Base-by-base conservation (phyloP, 1,140 invertebrate genomes). In the Phthorimaea operculella region DNA sequence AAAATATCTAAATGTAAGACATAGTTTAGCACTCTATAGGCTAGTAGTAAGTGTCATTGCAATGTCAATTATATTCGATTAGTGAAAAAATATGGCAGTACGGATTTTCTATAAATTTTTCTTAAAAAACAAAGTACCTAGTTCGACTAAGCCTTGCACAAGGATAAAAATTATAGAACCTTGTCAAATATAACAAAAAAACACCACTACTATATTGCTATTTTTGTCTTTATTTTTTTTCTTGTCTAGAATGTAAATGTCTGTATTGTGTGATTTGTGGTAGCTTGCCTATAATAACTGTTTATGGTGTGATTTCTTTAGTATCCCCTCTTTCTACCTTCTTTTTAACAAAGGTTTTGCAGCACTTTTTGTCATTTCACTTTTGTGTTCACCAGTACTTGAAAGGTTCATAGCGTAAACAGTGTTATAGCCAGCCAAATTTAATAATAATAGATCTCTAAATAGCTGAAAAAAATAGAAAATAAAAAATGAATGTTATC, bases 21-120 rank as follows among this genome's bases (percentile, higher is more conserved):
- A 71, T 78, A 79, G 72, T 72, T 72, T 82, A 82, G 78, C 79
- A 79, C 73, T 72, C 62, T 78, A 65, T 81, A 83, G 80, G 68
- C 60, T 82, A 81, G 72, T 79, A 84, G 79, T 83, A 80, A 83
- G 77, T 77, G 74, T 84, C 77, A 79, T 79, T 72, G 79, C 76
- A 71, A 84, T 81, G 81, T 84, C 81, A 84, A 84, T 84, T 84
- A 84, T 84, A 84, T 82, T 79, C 65, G 73, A 82, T 75, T 84
- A 84, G 81, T 76, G 66, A 66, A 69, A 69, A 66, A 66, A 74
- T 71, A 72, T 68, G 68, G 70, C 71, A 65, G 68, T 76, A 74
- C 55, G 71, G 72, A 73, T 80, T 78, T 80, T 80, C 74, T 80
- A 77, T 68, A 79, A 74, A 74, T 66, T 76, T 77, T 78, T 72